phyloP scores from a whole-genome alignment of 2,797 vertebrate genomes.

The Nannoperca australis region DNA sequence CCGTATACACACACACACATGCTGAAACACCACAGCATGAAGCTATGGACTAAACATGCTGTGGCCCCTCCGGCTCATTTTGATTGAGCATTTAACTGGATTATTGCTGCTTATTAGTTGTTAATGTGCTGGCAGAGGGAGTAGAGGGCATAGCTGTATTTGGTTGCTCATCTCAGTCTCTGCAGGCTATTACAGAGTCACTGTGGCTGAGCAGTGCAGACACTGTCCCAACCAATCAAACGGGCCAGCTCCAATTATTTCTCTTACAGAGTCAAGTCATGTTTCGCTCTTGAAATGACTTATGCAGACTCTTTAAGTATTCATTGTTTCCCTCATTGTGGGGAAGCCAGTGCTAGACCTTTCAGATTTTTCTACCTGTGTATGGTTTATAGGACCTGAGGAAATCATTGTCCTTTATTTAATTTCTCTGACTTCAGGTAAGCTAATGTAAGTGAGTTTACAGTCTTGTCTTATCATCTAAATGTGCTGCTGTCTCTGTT shows the following conservation, averaged over 20 bases:
- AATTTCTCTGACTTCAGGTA: conserved; percentile 3
- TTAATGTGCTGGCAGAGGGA: conserved; percentile 79
- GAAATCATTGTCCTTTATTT: conserved; percentile 7
- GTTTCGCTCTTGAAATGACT: conserved; percentile 64
- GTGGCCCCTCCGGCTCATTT: conserved; percentile 70
- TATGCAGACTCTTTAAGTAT: conserved; percentile 6
- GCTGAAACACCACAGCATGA: conserved; percentile 54
- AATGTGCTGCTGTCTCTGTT: conserved; percentile 33
- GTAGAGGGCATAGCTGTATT: conserved; percentile 54
- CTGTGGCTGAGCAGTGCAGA: conserved; percentile 52
- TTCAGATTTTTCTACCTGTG: conserved; percentile 7
- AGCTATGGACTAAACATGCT: conserved; percentile 53
- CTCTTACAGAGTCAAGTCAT: conserved; percentile 56
- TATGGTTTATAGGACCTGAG: conserved; percentile 15
- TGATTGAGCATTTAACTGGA: conserved; percentile 84
- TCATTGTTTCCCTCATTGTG: conserved; percentile 33
- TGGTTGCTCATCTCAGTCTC: conserved; percentile 52
- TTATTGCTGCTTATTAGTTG: conserved; percentile 83
- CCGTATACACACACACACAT: conserved; percentile 57
- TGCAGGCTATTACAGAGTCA: conserved; percentile 56
- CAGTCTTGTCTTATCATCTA: conserved; percentile 22
- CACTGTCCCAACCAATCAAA: conserved; percentile 41
- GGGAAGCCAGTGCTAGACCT: conserved; percentile 4
- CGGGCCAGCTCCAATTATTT: conserved; percentile 47
- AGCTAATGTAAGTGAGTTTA: conserved; percentile 7